Evolutionary conservation across 2,113 vertebrate genomes (phyloP).

Genomic region (Dissostichus mawsoni): DNA sequence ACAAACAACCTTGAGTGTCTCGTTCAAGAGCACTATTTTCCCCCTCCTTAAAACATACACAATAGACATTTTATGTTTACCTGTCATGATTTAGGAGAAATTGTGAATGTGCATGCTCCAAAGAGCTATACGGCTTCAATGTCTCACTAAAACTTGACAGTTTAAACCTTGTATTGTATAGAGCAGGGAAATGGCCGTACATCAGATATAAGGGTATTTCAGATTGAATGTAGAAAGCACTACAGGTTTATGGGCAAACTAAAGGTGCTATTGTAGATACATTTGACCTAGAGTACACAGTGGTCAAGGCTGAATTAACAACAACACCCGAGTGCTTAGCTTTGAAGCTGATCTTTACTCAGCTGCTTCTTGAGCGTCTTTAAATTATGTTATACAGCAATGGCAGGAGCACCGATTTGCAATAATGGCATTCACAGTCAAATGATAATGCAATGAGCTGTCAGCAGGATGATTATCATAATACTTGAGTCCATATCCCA

Average conservation of each 20-base stretch:
- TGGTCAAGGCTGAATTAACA: conserved; percentile 36
- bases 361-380: neutral
- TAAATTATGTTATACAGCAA: conserved; percentile 14
- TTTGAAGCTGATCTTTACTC: conserved; percentile 43
- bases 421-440: conserved; percentile 22
- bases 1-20: conserved; percentile 45
- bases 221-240: conserved; percentile 22
- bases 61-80: conserved; percentile 37
- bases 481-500: conserved; percentile 26
- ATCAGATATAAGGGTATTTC: conserved; percentile 25
- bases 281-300: conserved; percentile 18
- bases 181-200: conserved; percentile 15
- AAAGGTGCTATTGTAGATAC: conserved; percentile 38
- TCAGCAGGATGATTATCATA: conserved; percentile 46
- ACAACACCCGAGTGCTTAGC: conserved; percentile 12
- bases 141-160: conserved; percentile 32
- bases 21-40: conserved; percentile 19
- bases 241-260: conserved; percentile 35
- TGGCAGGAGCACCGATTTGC: conserved; percentile 26
- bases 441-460: conserved; percentile 54
- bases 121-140: neutral
- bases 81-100: conserved; percentile 40
- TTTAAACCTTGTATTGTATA: conserved; percentile 32
- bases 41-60: conserved; percentile 25
- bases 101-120: conserved; percentile 4